Evolutionary conservation across 2,888 invertebrate species (phyloP).

Genomic region (Andricus curvator): DNA sequence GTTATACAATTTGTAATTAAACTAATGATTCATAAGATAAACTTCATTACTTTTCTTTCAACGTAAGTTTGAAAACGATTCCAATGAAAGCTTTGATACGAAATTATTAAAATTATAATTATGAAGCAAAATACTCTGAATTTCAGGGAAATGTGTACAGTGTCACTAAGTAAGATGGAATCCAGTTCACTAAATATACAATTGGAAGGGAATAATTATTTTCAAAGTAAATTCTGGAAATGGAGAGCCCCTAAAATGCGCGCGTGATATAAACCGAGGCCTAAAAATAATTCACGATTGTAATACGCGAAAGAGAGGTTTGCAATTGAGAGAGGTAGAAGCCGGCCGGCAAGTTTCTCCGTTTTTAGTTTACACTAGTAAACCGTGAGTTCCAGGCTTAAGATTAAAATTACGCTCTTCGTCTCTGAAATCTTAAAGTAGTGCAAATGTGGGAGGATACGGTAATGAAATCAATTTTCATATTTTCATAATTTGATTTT

Average conservation of each 20-base stretch:
- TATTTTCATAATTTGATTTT: not conserved
- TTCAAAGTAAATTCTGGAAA: conserved; percentile 28
- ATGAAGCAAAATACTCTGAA: too few species aligned
- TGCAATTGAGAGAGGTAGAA: conserved; percentile 28
- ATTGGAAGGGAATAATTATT: not conserved
- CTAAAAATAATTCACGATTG: conserved; percentile 59
- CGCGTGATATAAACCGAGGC: conserved; percentile 51
- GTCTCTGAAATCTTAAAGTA: not conserved
- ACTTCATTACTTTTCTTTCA: too few species aligned
- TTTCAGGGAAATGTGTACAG: too few species aligned
- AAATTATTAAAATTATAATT: too few species aligned
- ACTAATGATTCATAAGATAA: too few species aligned
- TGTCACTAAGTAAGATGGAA: too few species aligned
- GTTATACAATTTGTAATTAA: too few species aligned
- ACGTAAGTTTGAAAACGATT: too few species aligned
- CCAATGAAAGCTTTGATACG: too few species aligned
- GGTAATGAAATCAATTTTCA: conserved; percentile 48
- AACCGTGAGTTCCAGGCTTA: conserved; percentile 5
- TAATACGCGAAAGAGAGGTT: conserved; percentile 52
- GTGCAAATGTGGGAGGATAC: conserved; percentile 52
- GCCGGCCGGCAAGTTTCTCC: conserved; percentile 41
- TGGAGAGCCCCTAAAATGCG: conserved; percentile 44
- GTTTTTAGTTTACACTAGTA: conserved; percentile 48
- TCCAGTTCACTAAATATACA: too few species aligned
- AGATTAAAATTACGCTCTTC: not conserved